These are phyloP conservation scores for Zygogramma bicolorata DNA, from an alignment of 2,888 invertebrate species.

Conservation along the genomic window DNA sequence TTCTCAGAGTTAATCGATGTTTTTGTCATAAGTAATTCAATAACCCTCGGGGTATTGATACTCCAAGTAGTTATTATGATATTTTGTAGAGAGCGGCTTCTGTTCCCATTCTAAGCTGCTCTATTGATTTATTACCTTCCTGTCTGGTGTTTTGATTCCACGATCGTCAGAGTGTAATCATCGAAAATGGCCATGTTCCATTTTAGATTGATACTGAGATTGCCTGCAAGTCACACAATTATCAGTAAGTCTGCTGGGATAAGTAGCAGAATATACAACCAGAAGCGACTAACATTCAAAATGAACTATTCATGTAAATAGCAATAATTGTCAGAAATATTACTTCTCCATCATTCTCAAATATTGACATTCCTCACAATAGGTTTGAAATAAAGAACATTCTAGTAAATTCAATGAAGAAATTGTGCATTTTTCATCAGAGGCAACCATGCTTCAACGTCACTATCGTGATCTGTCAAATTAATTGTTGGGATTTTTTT, in stretches of 20 bases:
- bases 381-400: no score
- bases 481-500: no score
- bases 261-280: background rate
- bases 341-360: no score
- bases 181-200: background rate
- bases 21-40: background rate
- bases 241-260: background rate
- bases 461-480: no score
- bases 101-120: background rate
- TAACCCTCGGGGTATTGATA: background rate
- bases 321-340: no score
- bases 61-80: background rate
- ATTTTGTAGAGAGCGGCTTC: background rate
- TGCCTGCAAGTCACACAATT: no score
- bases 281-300: no score
- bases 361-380: no score
- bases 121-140: background rate
- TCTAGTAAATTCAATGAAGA: no score
- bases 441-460: no score
- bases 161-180: background rate
- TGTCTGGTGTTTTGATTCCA: background rate
- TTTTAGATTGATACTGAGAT: background rate
- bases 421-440: no score
- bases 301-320: no score
- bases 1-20: background rate